These are phyloP conservation scores for Bembecia ichneumoniformis DNA, from an alignment of 2,888 invertebrate genomes.

Conservation along the genomic window DNA sequence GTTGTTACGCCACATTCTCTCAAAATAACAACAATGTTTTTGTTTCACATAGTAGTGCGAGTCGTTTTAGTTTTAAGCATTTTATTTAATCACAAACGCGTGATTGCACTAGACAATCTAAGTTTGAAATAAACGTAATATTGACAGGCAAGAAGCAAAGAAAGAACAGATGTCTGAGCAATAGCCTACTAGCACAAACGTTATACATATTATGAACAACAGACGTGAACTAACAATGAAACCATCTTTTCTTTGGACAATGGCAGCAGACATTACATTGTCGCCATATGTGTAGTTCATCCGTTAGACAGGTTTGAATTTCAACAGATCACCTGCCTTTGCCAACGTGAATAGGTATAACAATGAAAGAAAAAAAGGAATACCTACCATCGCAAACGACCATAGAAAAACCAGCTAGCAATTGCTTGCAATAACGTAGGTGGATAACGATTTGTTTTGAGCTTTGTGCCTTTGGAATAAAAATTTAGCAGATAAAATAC, in stretches of 20 bases:
- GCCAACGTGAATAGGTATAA: not conserved
- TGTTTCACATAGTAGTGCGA: constrained; percentile 32
- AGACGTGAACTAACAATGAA: not conserved
- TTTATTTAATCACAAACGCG: not conserved
- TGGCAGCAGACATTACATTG: not conserved
- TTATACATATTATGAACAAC: not conserved
- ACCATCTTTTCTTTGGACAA: not conserved
- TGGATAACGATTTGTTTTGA: not conserved
- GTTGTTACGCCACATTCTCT: constrained; percentile 49
- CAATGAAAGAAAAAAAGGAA: not conserved
- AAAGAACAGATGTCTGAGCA: too few relatives aligned
- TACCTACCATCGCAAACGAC: not conserved
- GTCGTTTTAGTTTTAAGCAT: constrained; percentile 13
- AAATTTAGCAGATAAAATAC: not conserved
- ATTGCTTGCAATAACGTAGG: not conserved
- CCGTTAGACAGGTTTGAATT: constrained; percentile 8
- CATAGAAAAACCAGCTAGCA: not conserved
- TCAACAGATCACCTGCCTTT: constrained; percentile 7
- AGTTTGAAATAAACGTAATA: too few relatives aligned
- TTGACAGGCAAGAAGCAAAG: too few relatives aligned
- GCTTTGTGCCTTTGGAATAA: not conserved
- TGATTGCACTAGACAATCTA: not conserved
- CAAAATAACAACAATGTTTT: constrained; percentile 60
- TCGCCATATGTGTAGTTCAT: constrained; percentile 4
- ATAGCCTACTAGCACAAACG: not conserved